These are phyloP conservation scores for Tyrannus savana DNA, from an alignment of 2,113 vertebrate genomes.

Conservation along the genomic window DNA sequence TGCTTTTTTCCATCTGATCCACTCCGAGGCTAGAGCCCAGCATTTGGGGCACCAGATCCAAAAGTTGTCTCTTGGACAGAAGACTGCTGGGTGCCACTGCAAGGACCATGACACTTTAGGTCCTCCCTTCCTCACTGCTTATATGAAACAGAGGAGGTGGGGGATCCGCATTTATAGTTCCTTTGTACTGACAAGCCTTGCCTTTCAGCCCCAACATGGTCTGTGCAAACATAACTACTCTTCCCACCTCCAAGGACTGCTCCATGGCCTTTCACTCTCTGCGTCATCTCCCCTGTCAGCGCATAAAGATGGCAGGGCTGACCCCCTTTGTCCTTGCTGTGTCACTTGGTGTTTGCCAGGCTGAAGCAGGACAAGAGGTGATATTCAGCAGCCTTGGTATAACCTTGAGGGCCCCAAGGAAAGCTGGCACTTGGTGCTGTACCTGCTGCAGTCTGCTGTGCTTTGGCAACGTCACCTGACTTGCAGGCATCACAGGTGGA, in stretches of 20 bases:
- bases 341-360: neutral
- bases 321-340: neutral
- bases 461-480: neutral
- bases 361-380: neutral
- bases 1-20: neutral
- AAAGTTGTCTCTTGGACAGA: neutral
- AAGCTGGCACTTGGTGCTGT: neutral
- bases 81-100: neutral
- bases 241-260: neutral
- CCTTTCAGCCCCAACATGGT: neutral
- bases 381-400: neutral
- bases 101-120: fast-evolving
- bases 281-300: fast-evolving
- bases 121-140: neutral
- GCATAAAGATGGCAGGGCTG: neutral
- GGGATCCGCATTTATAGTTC: neutral
- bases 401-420: neutral
- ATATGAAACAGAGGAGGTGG: neutral
- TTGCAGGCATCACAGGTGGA: fast-evolving
- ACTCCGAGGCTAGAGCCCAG: neutral
- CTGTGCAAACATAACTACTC: neutral
- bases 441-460: neutral
- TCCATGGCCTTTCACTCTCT: neutral
- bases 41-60: neutral
- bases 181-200: neutral